Base-by-base conservation (phyloP, 2,888 invertebrate genomes). In the Chymomyza caudatula region DNA sequence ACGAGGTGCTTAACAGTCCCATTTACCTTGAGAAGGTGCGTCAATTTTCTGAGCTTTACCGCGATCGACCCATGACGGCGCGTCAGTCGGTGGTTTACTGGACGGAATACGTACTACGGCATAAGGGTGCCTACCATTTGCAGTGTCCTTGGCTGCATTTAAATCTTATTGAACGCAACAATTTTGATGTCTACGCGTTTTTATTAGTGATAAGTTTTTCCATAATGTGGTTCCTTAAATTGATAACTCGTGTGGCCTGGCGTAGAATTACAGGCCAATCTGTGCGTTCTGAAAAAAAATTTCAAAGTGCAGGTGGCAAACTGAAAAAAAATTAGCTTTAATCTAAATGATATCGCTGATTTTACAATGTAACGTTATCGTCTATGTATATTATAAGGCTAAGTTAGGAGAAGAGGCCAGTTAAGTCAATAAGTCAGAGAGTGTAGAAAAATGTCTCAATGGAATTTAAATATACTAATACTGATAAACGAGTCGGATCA, bases 31-130 rank as follows among this genome's bases (percentile, higher is more conserved):
- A 71, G 23, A 76, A 73, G 51, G 91, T 92, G 0, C 85, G 89
- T 54, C 85, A 89, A 60, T 77, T 92, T 25, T 91, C 92, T 0
- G 59, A 69, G 4, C 88, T 92, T 22, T 93, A 92, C 75, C 91
- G 90, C 69, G 93, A 93, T 78, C 91, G 93, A 52, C 93, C 93
- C 0, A 78, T 92, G 85, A 89, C 80, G 23, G 90, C 92, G 0
- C 80, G 91, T 49, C 91, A 92, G 63, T 91, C 91, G 0, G 92
- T 92, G 0, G 88, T 92, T 65, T 93, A 86, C 80, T 93, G 93
- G 93, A 90, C 92, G 5, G 92, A 93, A 67, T 93, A 93, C 74
- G 90, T 93, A 0, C 88, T 93, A 4, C 89, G 92, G 20, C 89
- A 93, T 78, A 91, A 91, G 52, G 93, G 92, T 8, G 92, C 92